Conservation (phyloP, 2,797 vertebrate species). For the Cirrhinus mrigala region DNA sequence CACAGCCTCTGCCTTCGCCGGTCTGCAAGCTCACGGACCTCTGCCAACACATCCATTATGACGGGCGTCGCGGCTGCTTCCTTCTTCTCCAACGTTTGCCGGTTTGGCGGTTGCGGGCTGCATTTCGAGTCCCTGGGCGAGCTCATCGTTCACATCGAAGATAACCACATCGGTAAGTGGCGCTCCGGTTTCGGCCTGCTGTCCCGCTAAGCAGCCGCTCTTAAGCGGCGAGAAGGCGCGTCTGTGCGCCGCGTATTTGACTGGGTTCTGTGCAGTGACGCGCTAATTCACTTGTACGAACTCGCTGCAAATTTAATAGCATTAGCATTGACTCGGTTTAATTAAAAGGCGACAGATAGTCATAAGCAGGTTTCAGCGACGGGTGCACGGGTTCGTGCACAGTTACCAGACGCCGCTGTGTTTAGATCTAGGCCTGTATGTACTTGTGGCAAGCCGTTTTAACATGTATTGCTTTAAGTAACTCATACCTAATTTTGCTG, state of each 20-base stretch:
- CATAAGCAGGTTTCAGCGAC: conserved; percentile 8
- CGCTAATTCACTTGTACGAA: neutral
- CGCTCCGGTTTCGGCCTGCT: conserved; percentile 55
- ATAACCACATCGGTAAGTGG: conserved; percentile 93
- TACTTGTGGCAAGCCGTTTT: conserved; percentile 24
- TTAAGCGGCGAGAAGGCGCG: conserved; percentile 39
- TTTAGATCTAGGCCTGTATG: conserved; percentile 34
- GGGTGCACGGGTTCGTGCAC: conserved; percentile 26
- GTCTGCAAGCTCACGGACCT: conserved; percentile 32
- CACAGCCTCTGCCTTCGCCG: conserved; percentile 32
- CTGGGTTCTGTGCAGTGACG: conserved; percentile 18
- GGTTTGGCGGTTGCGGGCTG: conserved; percentile 93
- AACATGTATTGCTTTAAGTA: neutral
- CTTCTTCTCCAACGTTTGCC: conserved; percentile 97
- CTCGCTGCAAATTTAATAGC: neutral
- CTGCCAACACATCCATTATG: conserved; percentile 79
- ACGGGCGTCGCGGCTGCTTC: conserved; percentile 97
- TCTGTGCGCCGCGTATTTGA: conserved; percentile 2
- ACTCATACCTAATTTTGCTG: neutral
- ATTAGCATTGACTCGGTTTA: neutral
- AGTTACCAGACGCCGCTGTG: conserved; percentile 30
- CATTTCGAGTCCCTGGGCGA: conserved; percentile 93
- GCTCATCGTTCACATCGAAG: conserved; percentile 97
- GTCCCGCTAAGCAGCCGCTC: conserved; percentile 49
- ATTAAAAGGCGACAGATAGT: neutral